Percentiles rank a stretch among this genome's conserved stretches.
These are phyloP conservation scores for Heterotilapia buettikoferi DNA, from an alignment of 2,113 vertebrate genomes.

Conservation along the genomic window DNA sequence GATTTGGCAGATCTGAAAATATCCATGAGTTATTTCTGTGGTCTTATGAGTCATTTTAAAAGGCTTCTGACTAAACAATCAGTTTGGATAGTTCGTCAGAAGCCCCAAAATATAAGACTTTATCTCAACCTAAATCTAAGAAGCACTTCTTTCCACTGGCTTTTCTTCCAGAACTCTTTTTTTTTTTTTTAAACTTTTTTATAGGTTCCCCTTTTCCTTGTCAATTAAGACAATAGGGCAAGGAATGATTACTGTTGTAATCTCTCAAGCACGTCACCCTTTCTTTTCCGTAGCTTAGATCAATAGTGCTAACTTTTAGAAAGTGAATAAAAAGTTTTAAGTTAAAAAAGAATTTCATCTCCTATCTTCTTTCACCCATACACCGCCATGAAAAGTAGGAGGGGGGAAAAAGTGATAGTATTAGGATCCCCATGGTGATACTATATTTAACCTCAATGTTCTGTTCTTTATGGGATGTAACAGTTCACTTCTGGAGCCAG, in stretches of 20 bases:
- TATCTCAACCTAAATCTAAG: not conserved
- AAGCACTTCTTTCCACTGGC: not conserved
- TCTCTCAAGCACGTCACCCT: not conserved
- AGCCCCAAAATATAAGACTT: not conserved
- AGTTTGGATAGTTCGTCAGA: not conserved
- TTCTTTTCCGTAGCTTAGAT: slow-evolving; percentile 18
- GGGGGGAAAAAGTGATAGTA: not conserved
- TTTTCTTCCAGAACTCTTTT: not conserved
- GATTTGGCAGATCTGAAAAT: not conserved
- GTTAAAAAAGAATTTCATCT: not conserved
- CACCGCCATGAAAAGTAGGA: not conserved
- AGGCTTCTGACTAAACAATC: not conserved
- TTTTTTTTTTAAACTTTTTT: not conserved
- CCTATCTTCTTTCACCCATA: not conserved
- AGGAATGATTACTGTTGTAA: not conserved
- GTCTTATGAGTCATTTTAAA: not conserved
- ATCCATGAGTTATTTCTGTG: not conserved
- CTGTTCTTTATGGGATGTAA: slow-evolving; percentile 17
- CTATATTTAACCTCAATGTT: slow-evolving; percentile 41
- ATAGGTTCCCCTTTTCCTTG: not conserved
- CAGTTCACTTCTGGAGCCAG: not conserved
- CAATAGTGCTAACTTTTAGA: slow-evolving; percentile 34
- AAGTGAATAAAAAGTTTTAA: not conserved
- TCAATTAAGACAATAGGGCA: not conserved
- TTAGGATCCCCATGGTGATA: slow-evolving; percentile 16